phyloP scores from a whole-genome alignment of 2,888 invertebrate genomes.

The Limenitis camilla region DNA sequence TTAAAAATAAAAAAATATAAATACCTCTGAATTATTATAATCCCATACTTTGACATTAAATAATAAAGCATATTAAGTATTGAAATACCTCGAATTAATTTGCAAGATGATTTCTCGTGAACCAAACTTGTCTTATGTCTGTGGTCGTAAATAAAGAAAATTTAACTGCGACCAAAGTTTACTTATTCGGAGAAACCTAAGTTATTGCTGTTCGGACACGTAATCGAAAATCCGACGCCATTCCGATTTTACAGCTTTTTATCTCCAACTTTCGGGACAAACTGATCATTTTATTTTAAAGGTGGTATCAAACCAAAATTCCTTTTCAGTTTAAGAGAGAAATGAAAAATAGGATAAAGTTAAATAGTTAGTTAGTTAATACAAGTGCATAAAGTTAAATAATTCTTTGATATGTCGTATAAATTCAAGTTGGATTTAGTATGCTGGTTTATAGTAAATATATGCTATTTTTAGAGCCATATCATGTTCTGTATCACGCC shows the following conservation, averaged over 20 bases:
- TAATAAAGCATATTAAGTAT: constrained; percentile 6
- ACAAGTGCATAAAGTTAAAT: too few relatives aligned
- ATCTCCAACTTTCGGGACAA: constrained; percentile 10
- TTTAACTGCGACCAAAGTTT: constrained; percentile 19
- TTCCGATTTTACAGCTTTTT: constrained; percentile 22
- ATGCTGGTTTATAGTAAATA: neutral
- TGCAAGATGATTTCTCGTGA: constrained; percentile 12
- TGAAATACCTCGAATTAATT: constrained; percentile 15
- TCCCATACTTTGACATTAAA: neutral
- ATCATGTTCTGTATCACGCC: neutral
- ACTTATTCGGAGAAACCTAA: constrained; percentile 24
- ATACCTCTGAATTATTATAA: neutral
- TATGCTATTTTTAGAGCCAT: neutral
- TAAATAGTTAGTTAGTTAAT: too few relatives aligned
- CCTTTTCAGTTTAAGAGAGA: too few relatives aligned
- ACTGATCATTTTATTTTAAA: neutral
- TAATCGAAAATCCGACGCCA: constrained; percentile 20
- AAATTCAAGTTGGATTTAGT: too few relatives aligned
- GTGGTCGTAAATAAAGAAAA: constrained; percentile 23
- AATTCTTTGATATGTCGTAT: too few relatives aligned
- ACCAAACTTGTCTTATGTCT: constrained; percentile 10
- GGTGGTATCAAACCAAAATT: neutral
- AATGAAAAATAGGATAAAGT: too few relatives aligned
- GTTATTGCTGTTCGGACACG: constrained; percentile 22
- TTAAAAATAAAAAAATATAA: neutral